Conservation (phyloP, 53 echinoderm and acorn worm genomes). For the Stichopus horrens region DNA sequence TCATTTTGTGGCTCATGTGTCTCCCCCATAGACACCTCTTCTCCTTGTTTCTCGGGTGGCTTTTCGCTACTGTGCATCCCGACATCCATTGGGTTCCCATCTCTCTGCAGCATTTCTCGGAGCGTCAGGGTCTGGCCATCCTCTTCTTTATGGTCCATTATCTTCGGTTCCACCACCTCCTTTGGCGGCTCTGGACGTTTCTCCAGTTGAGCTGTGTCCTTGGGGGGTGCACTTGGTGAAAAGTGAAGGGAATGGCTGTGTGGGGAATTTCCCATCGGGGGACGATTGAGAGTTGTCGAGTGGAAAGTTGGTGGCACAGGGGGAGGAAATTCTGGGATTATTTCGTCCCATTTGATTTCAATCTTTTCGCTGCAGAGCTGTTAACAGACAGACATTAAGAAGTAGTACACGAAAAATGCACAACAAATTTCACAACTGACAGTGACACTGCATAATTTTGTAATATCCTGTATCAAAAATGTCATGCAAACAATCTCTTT, state of each 20-base stretch:
- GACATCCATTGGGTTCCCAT: constrained; percentile 25
- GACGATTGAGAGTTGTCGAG: constrained; percentile 31
- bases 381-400: neutral
- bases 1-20: neutral
- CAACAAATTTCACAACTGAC: no score
- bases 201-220: neutral
- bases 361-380: constrained; percentile 94
- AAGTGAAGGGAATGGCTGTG: constrained; percentile 29
- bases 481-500: no score
- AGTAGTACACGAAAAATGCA: no score
- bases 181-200: constrained; percentile 14
- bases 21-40: constrained; percentile 1
- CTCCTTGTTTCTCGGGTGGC: neutral
- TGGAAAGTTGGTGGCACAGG: constrained; percentile 16
- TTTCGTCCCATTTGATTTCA: constrained; percentile 96
- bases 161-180: constrained; percentile 35
- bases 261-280: constrained; percentile 10
- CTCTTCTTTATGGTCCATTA: constrained; percentile 26
- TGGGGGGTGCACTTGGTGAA: neutral
- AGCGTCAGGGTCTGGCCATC: constrained; percentile 28
- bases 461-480: no score
- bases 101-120: constrained; percentile 32
- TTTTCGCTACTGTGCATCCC: neutral
- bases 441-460: no score
- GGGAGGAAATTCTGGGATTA: constrained; percentile 58